Conservation (phyloP, 1,140 invertebrate species). For the Hyposmocoma kahamanoa region DNA sequence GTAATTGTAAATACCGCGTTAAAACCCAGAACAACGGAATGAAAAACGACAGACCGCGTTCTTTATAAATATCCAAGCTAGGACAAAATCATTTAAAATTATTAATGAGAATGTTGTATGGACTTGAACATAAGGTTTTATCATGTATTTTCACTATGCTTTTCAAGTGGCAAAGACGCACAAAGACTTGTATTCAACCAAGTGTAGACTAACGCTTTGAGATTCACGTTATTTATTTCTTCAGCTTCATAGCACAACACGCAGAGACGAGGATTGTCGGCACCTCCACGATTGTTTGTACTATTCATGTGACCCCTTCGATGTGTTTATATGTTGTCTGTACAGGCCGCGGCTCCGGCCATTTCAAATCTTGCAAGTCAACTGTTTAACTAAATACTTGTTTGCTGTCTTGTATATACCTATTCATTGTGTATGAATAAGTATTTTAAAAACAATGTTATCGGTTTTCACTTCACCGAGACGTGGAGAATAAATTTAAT, state of each 20-base stretch:
- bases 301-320: not conserved
- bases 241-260: conserved; percentile 3
- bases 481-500: not conserved
- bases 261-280: not conserved
- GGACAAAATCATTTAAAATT: too few relatives aligned
- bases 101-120: too few relatives aligned
- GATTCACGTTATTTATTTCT: not conserved
- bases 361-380: too few relatives aligned
- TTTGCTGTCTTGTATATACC: too few relatives aligned
- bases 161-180: not conserved
- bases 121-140: too few relatives aligned
- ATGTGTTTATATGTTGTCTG: too few relatives aligned
- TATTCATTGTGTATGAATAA: too few relatives aligned
- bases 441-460: not conserved
- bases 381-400: too few relatives aligned
- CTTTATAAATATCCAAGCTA: not conserved
- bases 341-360: too few relatives aligned
- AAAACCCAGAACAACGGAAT: too few relatives aligned
- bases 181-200: not conserved
- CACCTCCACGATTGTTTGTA: not conserved
- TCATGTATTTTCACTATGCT: not conserved
- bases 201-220: not conserved
- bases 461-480: not conserved
- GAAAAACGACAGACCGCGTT: not conserved
- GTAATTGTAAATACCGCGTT: too few relatives aligned